These are phyloP conservation scores for Pogonognathellus flavescens DNA, from an alignment of 1,140 invertebrate species.

Conservation along the genomic window DNA sequence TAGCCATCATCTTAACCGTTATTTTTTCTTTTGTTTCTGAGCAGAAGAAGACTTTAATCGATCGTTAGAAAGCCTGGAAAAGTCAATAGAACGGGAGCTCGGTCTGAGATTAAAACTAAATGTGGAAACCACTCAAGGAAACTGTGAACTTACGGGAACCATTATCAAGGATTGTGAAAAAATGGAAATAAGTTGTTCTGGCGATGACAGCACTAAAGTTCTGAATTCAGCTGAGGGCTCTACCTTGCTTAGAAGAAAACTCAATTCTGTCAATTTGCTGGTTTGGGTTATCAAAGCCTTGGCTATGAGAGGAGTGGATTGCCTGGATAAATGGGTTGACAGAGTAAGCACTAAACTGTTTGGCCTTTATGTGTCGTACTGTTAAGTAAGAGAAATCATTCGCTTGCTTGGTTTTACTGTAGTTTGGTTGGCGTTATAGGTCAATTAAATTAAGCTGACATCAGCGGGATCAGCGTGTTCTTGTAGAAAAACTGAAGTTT, in stretches of 20 bases:
- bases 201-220: not conserved
- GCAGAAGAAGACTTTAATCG: not conserved
- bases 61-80: not conserved
- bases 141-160: not conserved
- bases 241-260: not conserved
- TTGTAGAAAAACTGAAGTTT: too few species aligned
- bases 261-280: conserved; percentile 35
- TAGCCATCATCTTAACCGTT: too few species aligned
- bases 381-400: too few species aligned
- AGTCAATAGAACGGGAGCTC: too few species aligned
- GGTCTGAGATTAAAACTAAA: too few species aligned
- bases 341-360: conserved; percentile 19
- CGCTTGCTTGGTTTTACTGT: too few species aligned
- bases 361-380: too few species aligned
- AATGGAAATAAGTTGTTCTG: not conserved
- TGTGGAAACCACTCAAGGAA: not conserved
- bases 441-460: too few species aligned
- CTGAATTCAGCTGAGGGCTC: not conserved
- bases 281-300: conserved; percentile 61
- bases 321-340: conserved; percentile 57
- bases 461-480: too few species aligned
- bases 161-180: not conserved
- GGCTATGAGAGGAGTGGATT: conserved; percentile 56
- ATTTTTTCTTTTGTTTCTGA: not conserved
- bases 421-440: too few species aligned